These are phyloP conservation scores for Oedothorax gibbosus DNA, from an alignment of 1,140 invertebrate species.

Conservation along the genomic window DNA sequence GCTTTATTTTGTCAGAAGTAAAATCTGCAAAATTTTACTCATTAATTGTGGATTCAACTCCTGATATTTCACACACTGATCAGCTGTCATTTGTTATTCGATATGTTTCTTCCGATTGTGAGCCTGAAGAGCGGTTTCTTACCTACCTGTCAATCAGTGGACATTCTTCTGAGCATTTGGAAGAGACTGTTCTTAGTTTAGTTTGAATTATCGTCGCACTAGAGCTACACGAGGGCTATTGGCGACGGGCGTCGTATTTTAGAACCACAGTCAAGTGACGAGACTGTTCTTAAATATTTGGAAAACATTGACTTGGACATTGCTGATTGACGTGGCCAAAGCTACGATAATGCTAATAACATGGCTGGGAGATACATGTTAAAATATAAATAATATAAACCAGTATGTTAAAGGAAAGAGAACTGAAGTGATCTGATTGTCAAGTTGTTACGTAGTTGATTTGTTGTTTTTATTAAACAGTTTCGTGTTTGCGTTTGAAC, in stretches of 20 bases:
- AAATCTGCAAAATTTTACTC: constrained; percentile 31
- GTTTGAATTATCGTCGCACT: too few relatives aligned
- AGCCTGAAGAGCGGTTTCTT: constrained; percentile 15
- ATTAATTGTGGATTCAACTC: constrained; percentile 21
- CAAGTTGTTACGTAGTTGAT: too few relatives aligned
- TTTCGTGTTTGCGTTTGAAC: too few relatives aligned
- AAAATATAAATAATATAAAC: too few relatives aligned
- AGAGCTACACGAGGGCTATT: too few relatives aligned
- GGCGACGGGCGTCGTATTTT: too few relatives aligned
- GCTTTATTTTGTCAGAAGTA: constrained; percentile 8
- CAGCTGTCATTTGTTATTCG: constrained; percentile 17
- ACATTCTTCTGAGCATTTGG: constrained; percentile 5
- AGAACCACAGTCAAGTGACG: too few relatives aligned
- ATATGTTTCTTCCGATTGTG: background rate
- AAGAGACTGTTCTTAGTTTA: background rate
- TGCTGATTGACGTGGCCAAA: constrained; percentile 5
- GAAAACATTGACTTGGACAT: background rate
- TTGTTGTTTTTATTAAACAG: too few relatives aligned
- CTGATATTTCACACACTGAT: constrained; percentile 29
- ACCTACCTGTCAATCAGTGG: background rate
- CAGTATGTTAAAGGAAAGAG: too few relatives aligned
- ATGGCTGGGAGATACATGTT: too few relatives aligned
- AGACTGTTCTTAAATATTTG: background rate
- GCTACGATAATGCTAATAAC: constrained; percentile 30
- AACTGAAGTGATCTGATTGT: too few relatives aligned